These are phyloP conservation scores for Hippocampus zosterae DNA, from an alignment of 2,113 vertebrate genomes.

Conservation along the genomic window DNA sequence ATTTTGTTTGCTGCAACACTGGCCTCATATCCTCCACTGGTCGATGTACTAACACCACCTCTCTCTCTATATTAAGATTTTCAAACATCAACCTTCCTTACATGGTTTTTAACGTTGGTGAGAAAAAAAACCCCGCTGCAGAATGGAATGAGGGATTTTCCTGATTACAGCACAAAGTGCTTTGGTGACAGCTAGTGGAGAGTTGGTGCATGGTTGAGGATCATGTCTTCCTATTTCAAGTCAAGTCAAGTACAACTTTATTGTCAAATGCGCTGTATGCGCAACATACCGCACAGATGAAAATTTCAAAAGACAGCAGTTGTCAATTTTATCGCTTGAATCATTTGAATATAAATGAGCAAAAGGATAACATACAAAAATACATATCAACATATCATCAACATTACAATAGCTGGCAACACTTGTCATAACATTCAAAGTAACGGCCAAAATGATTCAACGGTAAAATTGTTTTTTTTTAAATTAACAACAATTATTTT, in stretches of 20 bases:
- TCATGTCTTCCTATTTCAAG: neutral
- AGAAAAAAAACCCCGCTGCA: constrained; percentile 9
- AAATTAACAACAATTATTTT: no score
- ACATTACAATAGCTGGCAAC: no score
- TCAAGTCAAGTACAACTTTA: no score
- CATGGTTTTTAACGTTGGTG: neutral
- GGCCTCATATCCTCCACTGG: neutral
- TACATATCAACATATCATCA: no score
- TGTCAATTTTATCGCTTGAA: neutral
- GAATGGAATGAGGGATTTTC: constrained; percentile 8
- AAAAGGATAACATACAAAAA: neutral
- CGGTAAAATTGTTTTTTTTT: no score
- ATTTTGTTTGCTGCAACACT: neutral
- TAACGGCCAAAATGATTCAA: no score
- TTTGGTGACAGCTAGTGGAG: constrained; percentile 71
- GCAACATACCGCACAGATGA: no score
- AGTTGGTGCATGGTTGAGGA: constrained; percentile 9
- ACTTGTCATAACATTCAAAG: no score
- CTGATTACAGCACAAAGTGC: constrained; percentile 23
- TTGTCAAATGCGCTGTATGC: no score
- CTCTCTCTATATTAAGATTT: neutral
- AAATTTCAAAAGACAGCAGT: neutral
- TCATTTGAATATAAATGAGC: neutral
- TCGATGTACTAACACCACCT: neutral
- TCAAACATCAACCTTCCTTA: neutral